Conservation (phyloP, 2,888 invertebrate genomes). For the Heliconius hortense region DNA sequence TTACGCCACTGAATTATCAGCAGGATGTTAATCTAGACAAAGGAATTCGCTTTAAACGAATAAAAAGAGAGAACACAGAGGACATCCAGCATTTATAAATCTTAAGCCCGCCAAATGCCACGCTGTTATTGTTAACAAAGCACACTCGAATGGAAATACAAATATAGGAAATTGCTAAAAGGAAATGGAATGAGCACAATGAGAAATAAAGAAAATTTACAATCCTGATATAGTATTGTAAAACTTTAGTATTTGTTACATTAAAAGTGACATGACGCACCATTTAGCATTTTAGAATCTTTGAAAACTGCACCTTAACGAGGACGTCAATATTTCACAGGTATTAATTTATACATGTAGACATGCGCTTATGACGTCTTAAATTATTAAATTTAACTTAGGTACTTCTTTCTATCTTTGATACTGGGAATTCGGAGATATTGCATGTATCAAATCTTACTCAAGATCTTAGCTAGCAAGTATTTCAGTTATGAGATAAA, state of each 20-base stretch:
- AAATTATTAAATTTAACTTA: too few species aligned
- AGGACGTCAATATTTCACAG: neutral
- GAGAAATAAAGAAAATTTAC: constrained; percentile 24
- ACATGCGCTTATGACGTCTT: too few species aligned
- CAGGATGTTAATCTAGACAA: constrained; percentile 67
- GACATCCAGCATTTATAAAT: constrained; percentile 50
- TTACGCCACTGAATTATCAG: constrained; percentile 51
- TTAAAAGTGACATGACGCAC: neutral
- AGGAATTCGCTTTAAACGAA: constrained; percentile 54
- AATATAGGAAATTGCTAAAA: constrained; percentile 20
- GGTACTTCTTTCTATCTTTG: neutral
- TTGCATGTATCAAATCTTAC: neutral
- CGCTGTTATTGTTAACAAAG: constrained; percentile 26
- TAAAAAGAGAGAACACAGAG: constrained; percentile 47
- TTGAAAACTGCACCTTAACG: neutral
- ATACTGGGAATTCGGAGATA: neutral
- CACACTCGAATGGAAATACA: constrained; percentile 21
- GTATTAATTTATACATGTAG: neutral
- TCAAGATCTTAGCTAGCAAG: neutral
- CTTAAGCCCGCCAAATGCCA: constrained; percentile 7
- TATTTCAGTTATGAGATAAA: constrained; percentile 7
- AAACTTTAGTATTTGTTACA: constrained; percentile 8
- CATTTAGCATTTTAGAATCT: neutral
- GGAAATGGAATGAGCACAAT: constrained; percentile 22
- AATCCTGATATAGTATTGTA: constrained; percentile 9